Conservation (phyloP, 1,140 invertebrate species). For the Dendroctonus valens region DNA sequence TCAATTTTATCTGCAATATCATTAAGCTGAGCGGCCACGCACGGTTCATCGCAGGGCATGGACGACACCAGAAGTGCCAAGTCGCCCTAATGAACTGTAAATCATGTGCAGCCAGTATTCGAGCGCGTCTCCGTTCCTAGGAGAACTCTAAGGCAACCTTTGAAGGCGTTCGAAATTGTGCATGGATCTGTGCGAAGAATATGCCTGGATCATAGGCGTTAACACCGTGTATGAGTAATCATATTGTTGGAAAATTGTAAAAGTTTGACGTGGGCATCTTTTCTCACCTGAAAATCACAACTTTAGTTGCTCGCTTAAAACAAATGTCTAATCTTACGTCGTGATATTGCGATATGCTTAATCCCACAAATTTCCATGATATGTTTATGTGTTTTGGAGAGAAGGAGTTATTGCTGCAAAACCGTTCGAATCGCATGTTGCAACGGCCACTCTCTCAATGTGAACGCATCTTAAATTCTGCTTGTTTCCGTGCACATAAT, state of each 20-base stretch:
- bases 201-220: too few relatives aligned
- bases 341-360: constrained; percentile 69
- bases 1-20: constrained; percentile 52
- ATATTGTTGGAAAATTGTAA: constrained; percentile 55
- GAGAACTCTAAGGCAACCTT: constrained; percentile 78
- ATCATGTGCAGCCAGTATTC: constrained; percentile 68
- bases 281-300: constrained; percentile 56
- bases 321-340: constrained; percentile 51
- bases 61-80: constrained; percentile 73
- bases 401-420: constrained; percentile 66
- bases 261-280: constrained; percentile 62
- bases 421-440: too few relatives aligned
- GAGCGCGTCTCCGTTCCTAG: constrained; percentile 62
- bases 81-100: constrained; percentile 70
- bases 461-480: constrained; percentile 63
- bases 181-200: too few relatives aligned
- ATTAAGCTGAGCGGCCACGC: constrained; percentile 74
- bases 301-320: neutral
- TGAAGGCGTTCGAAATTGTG: too few relatives aligned
- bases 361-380: constrained; percentile 64
- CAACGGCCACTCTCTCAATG: constrained; percentile 62
- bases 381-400: constrained; percentile 59
- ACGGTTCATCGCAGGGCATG: constrained; percentile 77
- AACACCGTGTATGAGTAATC: constrained; percentile 62
- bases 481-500: constrained; percentile 61